phyloP scores from a whole-genome alignment of 2,113 vertebrate species.

The Callopanchax toddi region DNA sequence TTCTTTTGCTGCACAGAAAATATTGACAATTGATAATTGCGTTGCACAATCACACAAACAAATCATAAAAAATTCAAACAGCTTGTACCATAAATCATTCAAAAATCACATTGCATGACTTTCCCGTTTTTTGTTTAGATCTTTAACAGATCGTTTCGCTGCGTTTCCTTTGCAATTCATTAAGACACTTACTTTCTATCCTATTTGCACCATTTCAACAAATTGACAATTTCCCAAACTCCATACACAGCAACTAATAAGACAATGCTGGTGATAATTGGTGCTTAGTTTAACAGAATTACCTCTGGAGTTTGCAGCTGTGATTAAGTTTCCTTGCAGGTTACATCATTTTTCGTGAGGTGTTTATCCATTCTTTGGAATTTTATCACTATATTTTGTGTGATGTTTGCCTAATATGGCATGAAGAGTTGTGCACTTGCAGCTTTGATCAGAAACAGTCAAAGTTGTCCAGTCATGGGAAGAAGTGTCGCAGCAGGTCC shows the following conservation, averaged over 20 bases:
- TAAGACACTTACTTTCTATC: no score
- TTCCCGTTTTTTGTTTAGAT: background rate
- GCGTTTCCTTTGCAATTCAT: background rate
- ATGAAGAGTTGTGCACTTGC: background rate
- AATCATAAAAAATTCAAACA: background rate
- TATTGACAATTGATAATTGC: background rate
- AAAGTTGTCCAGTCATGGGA: slow-evolving; percentile 52
- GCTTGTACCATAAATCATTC: background rate
- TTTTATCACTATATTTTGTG: no score
- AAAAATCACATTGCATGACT: background rate
- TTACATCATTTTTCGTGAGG: background rate
- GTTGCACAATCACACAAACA: no score
- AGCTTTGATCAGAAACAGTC: background rate
- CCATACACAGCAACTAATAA: background rate
- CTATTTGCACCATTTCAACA: background rate
- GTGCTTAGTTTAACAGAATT: background rate
- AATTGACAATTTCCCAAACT: background rate
- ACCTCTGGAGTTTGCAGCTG: background rate
- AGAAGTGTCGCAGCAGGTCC: slow-evolving; percentile 86
- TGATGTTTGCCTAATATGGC: background rate
- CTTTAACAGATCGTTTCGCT: background rate
- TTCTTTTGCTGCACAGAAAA: background rate
- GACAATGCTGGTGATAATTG: background rate
- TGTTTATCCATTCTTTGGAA: background rate
- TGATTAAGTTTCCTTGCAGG: no score